These are phyloP conservation scores for Pterostichus madidus DNA, from an alignment of 2,888 invertebrate species.

Conservation along the genomic window DNA sequence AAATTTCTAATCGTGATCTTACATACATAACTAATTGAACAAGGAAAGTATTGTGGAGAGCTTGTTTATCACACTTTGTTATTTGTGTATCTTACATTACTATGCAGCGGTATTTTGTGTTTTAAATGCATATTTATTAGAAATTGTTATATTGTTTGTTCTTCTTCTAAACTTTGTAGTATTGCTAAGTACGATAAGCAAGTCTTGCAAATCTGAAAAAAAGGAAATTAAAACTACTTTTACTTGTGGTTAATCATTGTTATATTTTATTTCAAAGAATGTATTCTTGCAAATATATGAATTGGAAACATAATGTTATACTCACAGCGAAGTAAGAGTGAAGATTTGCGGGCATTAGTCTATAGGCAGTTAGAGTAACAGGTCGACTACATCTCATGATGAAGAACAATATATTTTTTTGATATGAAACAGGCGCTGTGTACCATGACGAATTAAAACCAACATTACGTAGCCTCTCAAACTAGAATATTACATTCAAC, in stretches of 20 bases:
- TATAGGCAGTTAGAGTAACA: constrained; percentile 4
- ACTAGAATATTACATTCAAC: neutral
- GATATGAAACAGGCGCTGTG: neutral
- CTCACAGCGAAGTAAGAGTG: constrained; percentile 2
- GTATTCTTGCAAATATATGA: neutral
- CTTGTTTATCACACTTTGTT: neutral
- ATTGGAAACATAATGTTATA: neutral
- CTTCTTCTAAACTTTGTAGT: constrained; percentile 16
- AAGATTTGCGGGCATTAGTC: constrained; percentile 26
- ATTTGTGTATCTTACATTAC: no score
- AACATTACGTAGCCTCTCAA: constrained; percentile 5
- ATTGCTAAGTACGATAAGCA: constrained; percentile 13
- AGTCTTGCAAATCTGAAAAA: constrained; percentile 8
- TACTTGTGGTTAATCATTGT: no score
- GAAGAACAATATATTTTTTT: constrained; percentile 13
- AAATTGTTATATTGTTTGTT: constrained; percentile 6
- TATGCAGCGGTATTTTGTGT: no score
- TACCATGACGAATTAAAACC: constrained; percentile 40
- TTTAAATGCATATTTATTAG: neutral
- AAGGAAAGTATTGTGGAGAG: constrained; percentile 8
- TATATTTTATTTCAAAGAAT: no score
- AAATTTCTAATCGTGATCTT: constrained; percentile 36
- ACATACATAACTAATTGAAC: constrained; percentile 11
- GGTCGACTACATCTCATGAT: constrained; percentile 13
- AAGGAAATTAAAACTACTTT: no score